Evolutionary conservation across 1,140 invertebrate species (phyloP).

Genomic region (Zeugodacus cucurbitae): DNA sequence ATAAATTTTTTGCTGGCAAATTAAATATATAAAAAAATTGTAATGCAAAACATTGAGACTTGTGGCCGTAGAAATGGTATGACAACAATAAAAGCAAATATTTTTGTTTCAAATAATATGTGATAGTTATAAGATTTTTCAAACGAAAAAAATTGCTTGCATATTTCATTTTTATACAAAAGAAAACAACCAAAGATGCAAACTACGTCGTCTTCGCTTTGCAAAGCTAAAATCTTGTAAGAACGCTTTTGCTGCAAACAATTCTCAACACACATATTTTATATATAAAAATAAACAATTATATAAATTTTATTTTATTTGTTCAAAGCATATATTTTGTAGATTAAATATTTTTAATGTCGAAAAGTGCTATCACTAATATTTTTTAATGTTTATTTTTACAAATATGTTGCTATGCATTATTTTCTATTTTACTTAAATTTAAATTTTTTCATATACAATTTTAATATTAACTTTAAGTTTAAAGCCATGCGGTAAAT

Average conservation of each 20-base stretch:
- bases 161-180: not conserved
- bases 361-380: not conserved
- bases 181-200: not conserved
- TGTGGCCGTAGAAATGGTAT: not conserved
- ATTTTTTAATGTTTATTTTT: not conserved
- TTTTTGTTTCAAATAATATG: not conserved
- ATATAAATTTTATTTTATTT: not conserved
- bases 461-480: not conserved
- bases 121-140: not conserved
- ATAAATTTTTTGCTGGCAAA: too few species aligned
- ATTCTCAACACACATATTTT: not conserved
- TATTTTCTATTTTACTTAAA: not conserved
- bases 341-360: not conserved
- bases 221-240: not conserved
- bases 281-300: not conserved
- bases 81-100: not conserved
- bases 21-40: too few species aligned
- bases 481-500: not conserved
- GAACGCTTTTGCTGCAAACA: not conserved
- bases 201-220: not conserved
- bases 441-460: not conserved
- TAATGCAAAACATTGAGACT: too few species aligned
- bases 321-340: not conserved
- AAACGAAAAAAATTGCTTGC: not conserved
- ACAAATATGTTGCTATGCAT: not conserved